Evolutionary conservation across 1,140 invertebrate species (phyloP), one percentile per base, ranked within the genome.

Genomic region (Physella acuta): DNA sequence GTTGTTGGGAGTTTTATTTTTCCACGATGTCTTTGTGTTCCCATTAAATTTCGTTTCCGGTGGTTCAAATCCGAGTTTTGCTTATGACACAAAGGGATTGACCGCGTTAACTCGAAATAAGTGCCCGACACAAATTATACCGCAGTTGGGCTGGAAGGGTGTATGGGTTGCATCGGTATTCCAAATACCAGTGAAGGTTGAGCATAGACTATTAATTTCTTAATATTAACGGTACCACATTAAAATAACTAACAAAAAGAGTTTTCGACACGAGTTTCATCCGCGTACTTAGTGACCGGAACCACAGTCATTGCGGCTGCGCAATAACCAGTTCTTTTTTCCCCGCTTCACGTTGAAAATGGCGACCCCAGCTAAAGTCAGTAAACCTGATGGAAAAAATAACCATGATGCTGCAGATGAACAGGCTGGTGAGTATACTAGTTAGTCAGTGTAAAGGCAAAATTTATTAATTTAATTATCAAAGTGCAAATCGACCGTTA

Each of bases 391-490:
- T 33, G 75, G 73, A 44, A 82, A 82, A 82, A 82, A 82, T 73
- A 82, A 82, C 68, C 81, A 82, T 69, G 81, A 82, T 72, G 77
- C 75, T 63, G 75, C 77, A 33, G 79, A 81, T 68, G 81, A 82
- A 71, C 76, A 79, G 71, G 79, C 79, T 68, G 79, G 81, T 82
- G 72, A 69, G 73, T 71, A 37, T 26, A 37, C 28, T 55, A 30
- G 2, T 1, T 55, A 30, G 3, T 17, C 17, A 55, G 2, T 24
- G 28, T 55, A 2, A 11, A n/a, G 26, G 11, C 31, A 28, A 44
- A 8, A 44, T 55, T 28, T 30, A 55, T 14, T 4, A 55, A 55
- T 30, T 8, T 44, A 55, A 28, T 14, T 30, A n/a, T n/a, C n/a
- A n/a, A n/a, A n/a, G n/a, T n/a, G n/a, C n/a, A n/a, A n/a, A n/a